Evolutionary conservation across 2,888 invertebrate genomes (phyloP).

Genomic region (Diplazon laetatorius): DNA sequence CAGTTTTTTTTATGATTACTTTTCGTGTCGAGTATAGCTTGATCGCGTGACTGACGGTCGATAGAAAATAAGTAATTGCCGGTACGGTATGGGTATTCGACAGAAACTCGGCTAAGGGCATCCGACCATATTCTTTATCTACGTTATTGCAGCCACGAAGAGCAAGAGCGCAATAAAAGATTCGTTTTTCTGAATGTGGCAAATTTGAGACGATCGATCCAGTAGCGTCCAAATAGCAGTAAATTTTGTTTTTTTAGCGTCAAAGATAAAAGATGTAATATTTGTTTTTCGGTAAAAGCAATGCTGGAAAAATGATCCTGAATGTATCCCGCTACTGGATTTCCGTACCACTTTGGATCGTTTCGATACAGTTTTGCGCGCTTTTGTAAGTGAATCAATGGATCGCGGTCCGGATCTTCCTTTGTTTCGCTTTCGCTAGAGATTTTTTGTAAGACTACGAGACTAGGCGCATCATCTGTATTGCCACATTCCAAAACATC

Average conservation of each 20-base stretch:
- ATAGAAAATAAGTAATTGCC: slow-evolving; percentile 2
- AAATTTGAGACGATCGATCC: slow-evolving; percentile 24
- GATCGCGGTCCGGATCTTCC: not conserved
- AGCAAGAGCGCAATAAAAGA: slow-evolving; percentile 12
- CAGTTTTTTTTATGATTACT: slow-evolving; percentile 16
- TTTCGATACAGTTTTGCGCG: not conserved
- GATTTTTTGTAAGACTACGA: slow-evolving; percentile 30
- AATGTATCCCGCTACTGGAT: not conserved
- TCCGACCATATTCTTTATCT: slow-evolving; percentile 1
- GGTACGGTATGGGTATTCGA: slow-evolving; percentile 15
- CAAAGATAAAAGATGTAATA: slow-evolving; percentile 8
- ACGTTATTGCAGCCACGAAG: not conserved
- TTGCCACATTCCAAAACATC: slow-evolving; percentile 27
- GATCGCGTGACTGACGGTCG: not conserved
- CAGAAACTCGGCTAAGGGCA: slow-evolving; percentile 45
- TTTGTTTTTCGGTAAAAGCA: slow-evolving; percentile 9
- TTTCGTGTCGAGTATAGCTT: slow-evolving; percentile 12
- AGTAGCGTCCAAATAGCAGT: slow-evolving; percentile 26
- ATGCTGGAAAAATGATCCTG: not conserved
- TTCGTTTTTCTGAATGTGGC: slow-evolving; percentile 1
- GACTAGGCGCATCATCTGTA: slow-evolving; percentile 19
- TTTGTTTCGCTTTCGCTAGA: not conserved
- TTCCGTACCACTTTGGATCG: not conserved
- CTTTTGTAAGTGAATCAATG: not conserved
- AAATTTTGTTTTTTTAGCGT: not conserved